Evolutionary conservation across 2,888 invertebrate genomes (phyloP), one percentile per base, ranked within the genome.

Genomic region (Anagyrus pseudococci): DNA sequence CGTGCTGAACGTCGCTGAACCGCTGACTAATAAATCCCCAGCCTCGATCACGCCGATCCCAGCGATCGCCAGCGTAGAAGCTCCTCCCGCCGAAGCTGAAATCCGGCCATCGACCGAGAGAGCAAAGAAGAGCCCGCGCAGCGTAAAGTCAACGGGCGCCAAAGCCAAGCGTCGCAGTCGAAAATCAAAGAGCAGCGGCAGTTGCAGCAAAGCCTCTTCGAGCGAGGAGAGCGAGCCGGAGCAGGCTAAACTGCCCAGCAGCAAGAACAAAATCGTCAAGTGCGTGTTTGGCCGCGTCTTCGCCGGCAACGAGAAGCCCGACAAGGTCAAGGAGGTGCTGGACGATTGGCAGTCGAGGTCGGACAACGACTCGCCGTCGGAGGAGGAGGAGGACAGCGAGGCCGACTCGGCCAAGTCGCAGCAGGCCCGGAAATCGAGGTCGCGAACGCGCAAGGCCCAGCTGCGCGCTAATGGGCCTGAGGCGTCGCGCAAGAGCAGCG

Each of bases 251-350:
- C 3, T 57, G 0, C 57, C 58, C 17, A 61, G 54, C 17, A 62
- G 48, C 47, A 81, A 81, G 46, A 74, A 69, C 25, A 79, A 78
- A 48, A 80, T 80, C 6, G 79, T 80, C 0, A 76, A 77, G 19
- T 77, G 77, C 40, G 80, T 80, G 0, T 81, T 81, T 22, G 80
- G 77, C 0, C 71, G 80, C 17, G 79, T 75, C 0, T 78, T 80
- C 23, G 73, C 71, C 0, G 72, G 76, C 13, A n/a, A n/a, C n/a
- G 80, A 80, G 23, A 80, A 79, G 25, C 50, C 69, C 0, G 78
- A 79, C 43, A 78, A 79, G 50, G 77, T 78, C 1, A 76, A 76
- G 25, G 78, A 79, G 25, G 79, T 79, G 0, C 49, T 78, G 20
- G 77, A 79, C 17, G 79, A 79, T 48, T 79, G 79, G 79, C 75